Base-by-base conservation (phyloP, 30 jellyfish, hydroid and myxozoan species). In the Hydractinia echinata region DNA sequence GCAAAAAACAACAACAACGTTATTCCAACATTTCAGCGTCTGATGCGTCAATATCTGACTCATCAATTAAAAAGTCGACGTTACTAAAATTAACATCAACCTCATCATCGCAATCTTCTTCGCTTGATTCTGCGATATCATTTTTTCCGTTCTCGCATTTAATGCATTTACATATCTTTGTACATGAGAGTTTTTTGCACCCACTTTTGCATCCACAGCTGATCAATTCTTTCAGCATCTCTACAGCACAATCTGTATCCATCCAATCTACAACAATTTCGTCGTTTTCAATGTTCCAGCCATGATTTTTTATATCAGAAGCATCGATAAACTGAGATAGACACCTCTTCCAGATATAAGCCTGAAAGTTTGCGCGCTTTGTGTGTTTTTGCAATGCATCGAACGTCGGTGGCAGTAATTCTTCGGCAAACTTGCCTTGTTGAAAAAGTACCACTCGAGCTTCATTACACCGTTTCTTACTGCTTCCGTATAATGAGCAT, bases 211-310 rank as follows among this genome's bases (percentile, higher is more conserved):
- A 76, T 16, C 78, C 74, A 52, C 74, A 64, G 18, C 18, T 64
- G 9, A 64, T 6, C 44, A 64, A 6, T 64, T 64, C 74, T 64
- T 64, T 64, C 18, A 64, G 74, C 74, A 64, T 6, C 19, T 64
- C 74, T 64, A 64, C 74, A 71, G 50, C 61, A 8, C 61, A 51
- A 21, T 71, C n/a, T 7, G 11, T 10, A 51, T 71, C 81, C 81
- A 71, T 79, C 95, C 95, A 86, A 70, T 86, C 91, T 48, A 86
- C 73, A n/a, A 16, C 50, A 5, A 79, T 61, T 71, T 81, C 61
- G 13, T 84, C 94, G 18, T 6, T 13, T 16, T 56, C 85, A 15
- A 76, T 20, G 55, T 72, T 82, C 95, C 93, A 86, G 7, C 95
- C 95, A 64, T 81, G 58, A 52, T 76, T 53, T 51, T 53, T 56